phyloP scores from a whole-genome alignment of 92 coral and sea anemone species.

The Galaxea fascicularis region DNA sequence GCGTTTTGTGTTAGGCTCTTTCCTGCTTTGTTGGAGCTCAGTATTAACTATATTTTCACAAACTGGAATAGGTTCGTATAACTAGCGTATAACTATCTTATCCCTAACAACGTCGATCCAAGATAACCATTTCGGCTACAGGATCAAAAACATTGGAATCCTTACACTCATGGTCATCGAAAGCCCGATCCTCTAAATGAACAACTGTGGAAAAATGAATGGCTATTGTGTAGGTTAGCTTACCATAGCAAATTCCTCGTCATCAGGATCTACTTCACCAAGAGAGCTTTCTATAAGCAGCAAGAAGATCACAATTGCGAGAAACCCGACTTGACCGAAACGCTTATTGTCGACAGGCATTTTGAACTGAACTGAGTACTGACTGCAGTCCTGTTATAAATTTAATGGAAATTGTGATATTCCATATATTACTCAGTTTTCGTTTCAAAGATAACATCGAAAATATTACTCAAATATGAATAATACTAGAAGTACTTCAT shows the following conservation, averaged over 20 bases:
- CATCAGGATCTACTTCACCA: constrained; percentile 12
- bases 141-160: no score
- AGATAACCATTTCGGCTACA: no score
- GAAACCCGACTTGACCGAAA: not conserved
- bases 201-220: not conserved
- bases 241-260: constrained; percentile 32
- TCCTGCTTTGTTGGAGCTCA: no score
- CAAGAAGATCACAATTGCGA: not conserved
- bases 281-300: not conserved
- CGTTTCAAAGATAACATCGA: not conserved
- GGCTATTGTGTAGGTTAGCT: not conserved
- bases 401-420: not conserved
- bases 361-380: not conserved
- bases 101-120: no score
- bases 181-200: not conserved
- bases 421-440: not conserved
- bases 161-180: no score
- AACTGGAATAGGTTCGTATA: no score
- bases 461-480: not conserved
- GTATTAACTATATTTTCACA: no score
- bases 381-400: not conserved
- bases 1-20: no score
- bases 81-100: no score
- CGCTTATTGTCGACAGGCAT: not conserved
- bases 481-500: no score